Base-by-base conservation (phyloP, 1,140 invertebrate genomes). In the Bombus impatiens region DNA sequence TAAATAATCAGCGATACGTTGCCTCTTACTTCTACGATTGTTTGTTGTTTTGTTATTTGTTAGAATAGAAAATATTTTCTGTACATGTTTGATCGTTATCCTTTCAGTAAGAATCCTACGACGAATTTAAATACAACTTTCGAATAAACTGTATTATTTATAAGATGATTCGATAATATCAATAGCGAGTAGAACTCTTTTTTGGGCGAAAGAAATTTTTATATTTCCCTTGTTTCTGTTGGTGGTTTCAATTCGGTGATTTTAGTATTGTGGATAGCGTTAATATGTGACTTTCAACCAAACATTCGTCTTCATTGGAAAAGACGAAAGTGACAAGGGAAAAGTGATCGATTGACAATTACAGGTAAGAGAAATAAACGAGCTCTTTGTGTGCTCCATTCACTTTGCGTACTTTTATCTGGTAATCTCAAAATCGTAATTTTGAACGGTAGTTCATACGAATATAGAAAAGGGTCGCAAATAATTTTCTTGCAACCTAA, bases 261-360 rank as follows among this genome's bases (percentile, higher is more conserved):
- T 53, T 53, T 53, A 53, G 47, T 53, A 53, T 53, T 6, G 5
- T 22, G 59, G 59, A 62, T n/a, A 13, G 59, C 59, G 12, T 62
- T 62, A n/a, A n/a, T n/a, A n/a, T 53, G 18, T 22, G 18, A 53
- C 47, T 53, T 53, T 8, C 5, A n/a, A 62, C 32, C 6, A 47
- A 82, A 37, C 85, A 78, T 90, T 90, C 79, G 76, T 90, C 85
- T 89, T 90, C 85, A 82, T 89, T 84, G 80, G 57, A 76, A 76
- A 82, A 78, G 67, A 67, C 44, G 77, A 87, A 90, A 81, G 65
- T 74, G 81, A 32, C 18, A 42, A 83, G 78, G 77, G 78, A 82
- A 90, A 89, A 40, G 22, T 90, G 81, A 81, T 53, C 65, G 88
- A 85, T 82, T 87, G 84, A 84, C 72, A 84, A 85, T 90, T 89